Conservation (phyloP, 1,140 invertebrate genomes). For the Megalonaias nervosa region DNA sequence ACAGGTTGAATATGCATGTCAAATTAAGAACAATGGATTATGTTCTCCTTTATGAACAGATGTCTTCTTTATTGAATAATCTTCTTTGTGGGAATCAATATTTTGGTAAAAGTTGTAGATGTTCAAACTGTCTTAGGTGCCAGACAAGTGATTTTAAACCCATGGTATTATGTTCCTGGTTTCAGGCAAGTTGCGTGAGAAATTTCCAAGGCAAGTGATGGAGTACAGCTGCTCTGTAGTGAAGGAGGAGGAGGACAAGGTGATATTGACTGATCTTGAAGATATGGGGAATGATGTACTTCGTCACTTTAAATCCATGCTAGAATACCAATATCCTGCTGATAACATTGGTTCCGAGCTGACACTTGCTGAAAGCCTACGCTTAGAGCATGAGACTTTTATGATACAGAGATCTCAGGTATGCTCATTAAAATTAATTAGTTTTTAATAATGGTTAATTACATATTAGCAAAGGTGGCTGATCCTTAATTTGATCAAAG, state of each 20-base stretch:
- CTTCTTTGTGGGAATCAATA: too few relatives aligned
- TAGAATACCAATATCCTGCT: conserved; percentile 43
- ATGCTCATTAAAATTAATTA: not conserved
- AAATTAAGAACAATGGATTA: too few relatives aligned
- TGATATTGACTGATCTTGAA: conserved; percentile 32
- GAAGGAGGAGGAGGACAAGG: not conserved
- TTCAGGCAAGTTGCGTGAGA: conserved; percentile 19
- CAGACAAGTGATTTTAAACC: too few relatives aligned
- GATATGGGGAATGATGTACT: conserved; percentile 35
- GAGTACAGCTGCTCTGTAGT: conserved; percentile 17
- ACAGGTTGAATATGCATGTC: too few relatives aligned
- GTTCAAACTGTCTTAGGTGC: too few relatives aligned
- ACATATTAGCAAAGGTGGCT: too few relatives aligned
- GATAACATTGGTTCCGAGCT: conserved; percentile 32
- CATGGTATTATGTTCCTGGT: not conserved
- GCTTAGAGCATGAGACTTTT: conserved; percentile 46
- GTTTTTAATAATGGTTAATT: too few relatives aligned
- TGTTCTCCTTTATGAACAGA: too few relatives aligned
- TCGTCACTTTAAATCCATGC: conserved; percentile 38
- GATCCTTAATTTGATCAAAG: too few relatives aligned
- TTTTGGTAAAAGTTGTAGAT: too few relatives aligned
- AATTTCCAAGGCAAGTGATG: not conserved
- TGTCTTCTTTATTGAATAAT: too few relatives aligned
- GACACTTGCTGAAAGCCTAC: conserved; percentile 28
- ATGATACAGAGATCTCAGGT: conserved; percentile 49